phyloP scores from a whole-genome alignment of 2,888 invertebrate species.

The Hipparchia sbordonii region DNA sequence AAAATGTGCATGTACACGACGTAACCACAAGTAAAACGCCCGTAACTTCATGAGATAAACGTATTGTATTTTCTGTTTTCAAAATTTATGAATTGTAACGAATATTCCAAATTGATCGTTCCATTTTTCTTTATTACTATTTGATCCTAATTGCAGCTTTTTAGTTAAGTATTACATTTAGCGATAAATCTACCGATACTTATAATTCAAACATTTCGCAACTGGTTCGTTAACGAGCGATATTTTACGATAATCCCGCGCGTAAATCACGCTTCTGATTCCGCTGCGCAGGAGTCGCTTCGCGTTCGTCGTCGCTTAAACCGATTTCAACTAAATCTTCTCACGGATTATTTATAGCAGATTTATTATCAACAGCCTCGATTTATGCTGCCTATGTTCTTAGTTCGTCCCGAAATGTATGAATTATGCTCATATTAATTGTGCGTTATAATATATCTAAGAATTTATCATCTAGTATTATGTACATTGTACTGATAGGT shows the following conservation, averaged over 20 bases:
- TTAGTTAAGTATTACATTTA: background rate
- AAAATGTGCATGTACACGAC: too few relatives aligned
- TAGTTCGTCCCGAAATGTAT: background rate
- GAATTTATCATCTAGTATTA: too few relatives aligned
- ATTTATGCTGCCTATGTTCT: slow-evolving; percentile 12
- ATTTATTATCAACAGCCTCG: slow-evolving; percentile 20
- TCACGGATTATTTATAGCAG: slow-evolving; percentile 25
- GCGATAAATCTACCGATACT: background rate
- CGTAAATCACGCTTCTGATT: slow-evolving; percentile 52
- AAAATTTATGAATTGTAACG: too few relatives aligned
- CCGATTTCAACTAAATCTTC: slow-evolving; percentile 28
- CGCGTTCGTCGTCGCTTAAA: slow-evolving; percentile 25
- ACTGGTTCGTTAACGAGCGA: slow-evolving; percentile 49
- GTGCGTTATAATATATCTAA: too few relatives aligned
- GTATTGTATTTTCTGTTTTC: too few relatives aligned
- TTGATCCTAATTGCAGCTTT: too few relatives aligned
- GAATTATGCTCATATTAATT: background rate
- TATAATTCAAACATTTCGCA: slow-evolving; percentile 11
- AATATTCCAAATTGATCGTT: too few relatives aligned
- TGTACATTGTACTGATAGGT: too few relatives aligned
- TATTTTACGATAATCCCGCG: slow-evolving; percentile 52
- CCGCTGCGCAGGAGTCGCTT: slow-evolving; percentile 46
- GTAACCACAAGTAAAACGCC: too few relatives aligned
- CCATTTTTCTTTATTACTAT: too few relatives aligned
- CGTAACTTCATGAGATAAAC: too few relatives aligned